Evolutionary conservation across 2,888 invertebrate species (phyloP).

Genomic region (Amblyjoppa fuscipennis): DNA sequence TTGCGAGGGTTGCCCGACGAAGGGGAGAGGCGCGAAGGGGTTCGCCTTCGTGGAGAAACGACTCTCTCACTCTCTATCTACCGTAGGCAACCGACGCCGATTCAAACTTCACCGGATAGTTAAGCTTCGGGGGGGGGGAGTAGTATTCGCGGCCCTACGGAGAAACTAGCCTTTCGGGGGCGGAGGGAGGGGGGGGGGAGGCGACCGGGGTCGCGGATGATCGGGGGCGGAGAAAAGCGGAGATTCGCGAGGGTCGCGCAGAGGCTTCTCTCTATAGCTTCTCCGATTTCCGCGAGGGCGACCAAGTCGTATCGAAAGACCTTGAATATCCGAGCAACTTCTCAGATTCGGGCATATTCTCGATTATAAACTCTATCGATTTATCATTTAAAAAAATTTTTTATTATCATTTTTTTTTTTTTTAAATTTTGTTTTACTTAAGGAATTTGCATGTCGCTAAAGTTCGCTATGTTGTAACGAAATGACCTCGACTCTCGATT

Average conservation of each 20-base stretch:
- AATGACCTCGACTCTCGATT: no score
- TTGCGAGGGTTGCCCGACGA: slow-evolving; percentile 36
- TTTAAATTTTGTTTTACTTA: not conserved
- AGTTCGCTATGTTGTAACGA: no score
- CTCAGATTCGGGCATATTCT: slow-evolving; percentile 11
- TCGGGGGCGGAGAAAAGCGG: slow-evolving; percentile 78
- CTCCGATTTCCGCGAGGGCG: slow-evolving; percentile 43
- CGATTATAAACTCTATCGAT: not conserved
- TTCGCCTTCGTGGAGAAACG: slow-evolving; percentile 51
- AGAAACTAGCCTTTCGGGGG: slow-evolving; percentile 75
- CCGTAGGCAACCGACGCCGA: slow-evolving; percentile 68
- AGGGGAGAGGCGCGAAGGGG: slow-evolving; percentile 44
- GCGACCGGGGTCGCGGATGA: slow-evolving; percentile 78
- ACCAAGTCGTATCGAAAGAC: slow-evolving; percentile 42
- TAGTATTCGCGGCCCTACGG: slow-evolving; percentile 61
- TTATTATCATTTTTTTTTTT: not conserved
- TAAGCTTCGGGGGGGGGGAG: slow-evolving; percentile 75
- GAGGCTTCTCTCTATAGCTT: slow-evolving; percentile 8
- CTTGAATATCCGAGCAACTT: slow-evolving; percentile 41
- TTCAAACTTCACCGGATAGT: slow-evolving; percentile 82
- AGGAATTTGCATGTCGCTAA: no score
- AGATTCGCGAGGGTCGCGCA: slow-evolving; percentile 69
- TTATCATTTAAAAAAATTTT: not conserved
- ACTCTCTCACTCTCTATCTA: slow-evolving; percentile 4
- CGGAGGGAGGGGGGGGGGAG: slow-evolving; percentile 68